Evolutionary conservation across 2,797 vertebrate species (phyloP).

Genomic region (Ciconia nigra): DNA sequence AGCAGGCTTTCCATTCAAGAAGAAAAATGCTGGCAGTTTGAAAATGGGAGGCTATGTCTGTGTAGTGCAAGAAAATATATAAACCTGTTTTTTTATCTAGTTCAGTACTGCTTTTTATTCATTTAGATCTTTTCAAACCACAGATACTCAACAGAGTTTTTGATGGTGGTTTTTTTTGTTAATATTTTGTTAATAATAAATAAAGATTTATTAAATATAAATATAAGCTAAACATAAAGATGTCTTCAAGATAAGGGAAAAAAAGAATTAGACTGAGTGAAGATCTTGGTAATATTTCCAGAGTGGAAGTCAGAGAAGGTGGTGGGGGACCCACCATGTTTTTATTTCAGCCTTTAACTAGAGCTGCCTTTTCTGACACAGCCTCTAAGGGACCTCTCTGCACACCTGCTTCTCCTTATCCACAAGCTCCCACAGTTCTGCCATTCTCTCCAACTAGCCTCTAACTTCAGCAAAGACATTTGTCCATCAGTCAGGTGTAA

Average conservation of each 20-base stretch:
- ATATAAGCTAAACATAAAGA: background rate
- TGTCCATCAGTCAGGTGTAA: background rate
- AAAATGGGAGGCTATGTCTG: background rate
- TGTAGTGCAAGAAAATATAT: background rate
- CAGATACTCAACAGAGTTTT: background rate
- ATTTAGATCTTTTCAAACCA: background rate
- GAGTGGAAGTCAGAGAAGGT: background rate
- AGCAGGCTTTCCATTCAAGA: background rate
- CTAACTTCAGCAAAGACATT: background rate
- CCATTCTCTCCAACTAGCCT: background rate
- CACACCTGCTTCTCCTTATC: background rate
- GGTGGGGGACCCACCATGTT: rapidly evolving
- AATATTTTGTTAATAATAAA: too few species aligned
- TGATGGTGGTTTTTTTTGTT: background rate
- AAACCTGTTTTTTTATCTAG: background rate
- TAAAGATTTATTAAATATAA: background rate
- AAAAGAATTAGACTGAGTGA: background rate
- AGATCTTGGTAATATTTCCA: background rate
- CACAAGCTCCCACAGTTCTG: background rate
- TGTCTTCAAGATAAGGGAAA: background rate
- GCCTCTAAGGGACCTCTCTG: background rate
- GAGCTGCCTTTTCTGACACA: background rate
- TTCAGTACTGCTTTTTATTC: background rate
- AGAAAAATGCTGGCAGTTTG: background rate
- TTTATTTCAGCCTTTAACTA: background rate